Evolutionary conservation across 2,113 vertebrate species (phyloP).

Genomic region (Zingel zingel): DNA sequence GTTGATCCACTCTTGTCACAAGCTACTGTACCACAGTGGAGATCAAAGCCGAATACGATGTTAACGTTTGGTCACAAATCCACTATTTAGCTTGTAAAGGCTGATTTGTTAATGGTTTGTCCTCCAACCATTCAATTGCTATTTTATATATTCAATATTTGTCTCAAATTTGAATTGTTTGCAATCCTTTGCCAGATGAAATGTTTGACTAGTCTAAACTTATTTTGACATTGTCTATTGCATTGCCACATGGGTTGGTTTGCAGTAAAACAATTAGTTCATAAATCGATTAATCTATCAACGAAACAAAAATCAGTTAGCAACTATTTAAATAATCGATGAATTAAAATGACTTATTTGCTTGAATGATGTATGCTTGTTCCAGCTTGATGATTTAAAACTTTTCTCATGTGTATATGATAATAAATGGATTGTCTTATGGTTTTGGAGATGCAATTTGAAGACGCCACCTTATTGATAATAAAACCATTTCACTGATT

Average conservation of each 20-base stretch:
- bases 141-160: neutral
- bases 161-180: neutral
- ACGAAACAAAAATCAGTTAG: no score
- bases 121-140: neutral
- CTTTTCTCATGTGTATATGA: neutral
- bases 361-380: neutral
- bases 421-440: neutral
- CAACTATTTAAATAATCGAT: neutral
- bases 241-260: neutral
- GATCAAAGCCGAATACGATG: neutral
- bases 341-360: neutral
- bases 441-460: no score
- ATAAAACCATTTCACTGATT: neutral
- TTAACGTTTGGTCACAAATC: neutral
- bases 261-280: neutral
- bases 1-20: neutral
- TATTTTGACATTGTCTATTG: neutral
- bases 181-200: no score
- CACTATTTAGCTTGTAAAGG: neutral
- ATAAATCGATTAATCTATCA: neutral
- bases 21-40: no score
- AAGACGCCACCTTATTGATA: no score
- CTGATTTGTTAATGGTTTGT: neutral
- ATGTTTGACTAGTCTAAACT: no score
- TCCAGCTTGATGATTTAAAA: neutral